A percentile compares a stretch with the other conserved stretches of the same genome.
Conservation (phyloP, 1,140 invertebrate genomes). For the Drosophila setifemur region DNA sequence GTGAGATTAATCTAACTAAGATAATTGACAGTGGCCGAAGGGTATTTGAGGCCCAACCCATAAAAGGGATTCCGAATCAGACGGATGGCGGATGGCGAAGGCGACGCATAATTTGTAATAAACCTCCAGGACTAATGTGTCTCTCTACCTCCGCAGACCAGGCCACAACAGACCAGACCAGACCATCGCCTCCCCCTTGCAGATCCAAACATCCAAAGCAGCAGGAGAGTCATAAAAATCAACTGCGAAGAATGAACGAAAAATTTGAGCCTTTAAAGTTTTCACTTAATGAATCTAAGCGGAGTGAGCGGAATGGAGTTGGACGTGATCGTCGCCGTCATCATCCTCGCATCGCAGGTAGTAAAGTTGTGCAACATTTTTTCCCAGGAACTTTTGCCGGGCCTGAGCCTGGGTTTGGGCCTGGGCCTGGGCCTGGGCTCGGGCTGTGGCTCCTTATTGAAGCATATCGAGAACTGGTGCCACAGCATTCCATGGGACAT, state of each 20-base stretch:
- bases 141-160: constrained; percentile 20
- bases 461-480: constrained; percentile 75
- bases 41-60: constrained; percentile 9
- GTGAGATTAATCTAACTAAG: constrained; percentile 16
- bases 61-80: constrained; percentile 25
- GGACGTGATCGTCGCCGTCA: constrained; percentile 53
- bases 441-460: constrained; percentile 61
- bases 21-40: constrained; percentile 22
- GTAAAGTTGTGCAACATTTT: constrained; percentile 79
- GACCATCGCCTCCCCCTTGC: constrained; percentile 24
- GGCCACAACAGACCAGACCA: too few relatives aligned
- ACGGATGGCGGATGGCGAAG: constrained; percentile 23
- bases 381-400: constrained; percentile 73
- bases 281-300: constrained; percentile 80
- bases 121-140: constrained; percentile 75
- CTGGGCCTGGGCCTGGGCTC: not conserved
- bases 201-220: not conserved
- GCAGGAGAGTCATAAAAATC: constrained; percentile 55
- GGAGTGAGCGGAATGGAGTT: constrained; percentile 27
- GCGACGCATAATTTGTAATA: constrained; percentile 80
- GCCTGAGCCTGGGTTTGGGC: constrained; percentile 20
- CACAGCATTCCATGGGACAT: constrained; percentile 79
- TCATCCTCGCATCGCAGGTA: constrained; percentile 64
- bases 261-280: constrained; percentile 77
- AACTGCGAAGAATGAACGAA: constrained; percentile 63